Conservation (phyloP, 2,113 vertebrate species). For the Anthoscopus minutus region DNA sequence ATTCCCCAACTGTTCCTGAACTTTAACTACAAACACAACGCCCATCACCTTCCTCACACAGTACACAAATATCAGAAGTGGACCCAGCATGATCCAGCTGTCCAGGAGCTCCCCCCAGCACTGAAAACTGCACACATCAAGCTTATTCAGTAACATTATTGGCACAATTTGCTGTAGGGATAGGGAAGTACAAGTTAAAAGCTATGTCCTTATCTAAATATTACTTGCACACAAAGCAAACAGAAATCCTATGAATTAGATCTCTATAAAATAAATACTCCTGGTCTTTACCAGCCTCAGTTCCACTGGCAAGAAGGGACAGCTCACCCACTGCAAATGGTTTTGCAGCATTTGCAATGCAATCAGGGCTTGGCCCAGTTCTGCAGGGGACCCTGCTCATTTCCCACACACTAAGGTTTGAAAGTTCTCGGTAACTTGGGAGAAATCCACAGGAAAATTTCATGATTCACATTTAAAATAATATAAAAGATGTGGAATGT, state of each 20-base stretch:
- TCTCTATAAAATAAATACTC: neutral
- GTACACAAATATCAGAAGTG: neutral
- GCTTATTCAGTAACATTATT: neutral
- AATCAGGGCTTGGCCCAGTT: neutral
- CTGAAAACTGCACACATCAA: neutral
- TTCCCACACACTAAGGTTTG: neutral
- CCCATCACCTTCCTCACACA: neutral
- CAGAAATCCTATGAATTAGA: neutral
- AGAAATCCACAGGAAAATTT: neutral
- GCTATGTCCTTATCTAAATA: neutral
- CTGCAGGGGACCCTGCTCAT: neutral
- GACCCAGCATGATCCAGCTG: neutral
- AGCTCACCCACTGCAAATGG: neutral
- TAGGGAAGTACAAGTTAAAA: neutral
- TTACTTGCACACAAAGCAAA: neutral
- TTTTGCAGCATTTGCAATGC: neutral
- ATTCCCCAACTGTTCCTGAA: neutral
- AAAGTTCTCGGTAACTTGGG: neutral
- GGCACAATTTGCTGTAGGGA: neutral
- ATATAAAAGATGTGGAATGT: slow-evolving; percentile 40
- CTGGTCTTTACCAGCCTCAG: neutral
- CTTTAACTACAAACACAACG: neutral
- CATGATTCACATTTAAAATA: slow-evolving; percentile 40
- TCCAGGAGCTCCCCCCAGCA: neutral
- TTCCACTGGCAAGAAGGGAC: neutral